Conservation (phyloP, 2,888 invertebrate species). For the Allophyes oxyacanthae region DNA sequence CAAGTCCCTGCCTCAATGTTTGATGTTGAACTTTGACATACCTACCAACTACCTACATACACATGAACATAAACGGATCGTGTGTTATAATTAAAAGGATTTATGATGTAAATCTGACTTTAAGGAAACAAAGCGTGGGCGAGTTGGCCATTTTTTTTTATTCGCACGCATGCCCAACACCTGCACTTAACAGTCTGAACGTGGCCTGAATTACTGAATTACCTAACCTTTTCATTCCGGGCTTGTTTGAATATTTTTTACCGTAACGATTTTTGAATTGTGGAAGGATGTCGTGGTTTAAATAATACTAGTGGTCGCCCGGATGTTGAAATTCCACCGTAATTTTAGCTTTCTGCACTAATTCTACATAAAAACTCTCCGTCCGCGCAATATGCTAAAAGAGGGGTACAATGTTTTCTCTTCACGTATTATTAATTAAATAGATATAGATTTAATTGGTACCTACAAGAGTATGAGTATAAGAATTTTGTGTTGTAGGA, state of each 20-base stretch:
- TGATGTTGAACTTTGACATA: not conserved
- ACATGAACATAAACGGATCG: slow-evolving; percentile 40
- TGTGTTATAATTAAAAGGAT: slow-evolving; percentile 55
- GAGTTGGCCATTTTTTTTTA: slow-evolving; percentile 46
- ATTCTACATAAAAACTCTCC: no score
- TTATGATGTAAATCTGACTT: slow-evolving; percentile 58
- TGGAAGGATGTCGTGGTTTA: slow-evolving; percentile 2
- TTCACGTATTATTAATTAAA: no score
- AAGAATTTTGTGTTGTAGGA: no score
- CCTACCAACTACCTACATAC: not conserved
- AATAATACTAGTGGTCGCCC: no score
- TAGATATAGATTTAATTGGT: no score
- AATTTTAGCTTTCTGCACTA: no score
- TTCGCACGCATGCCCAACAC: slow-evolving; percentile 66
- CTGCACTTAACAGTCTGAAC: slow-evolving; percentile 79
- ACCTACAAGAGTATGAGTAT: no score
- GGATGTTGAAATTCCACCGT: no score
- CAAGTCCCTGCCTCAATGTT: no score
- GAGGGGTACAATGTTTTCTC: no score
- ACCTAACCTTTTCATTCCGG: slow-evolving; percentile 57
- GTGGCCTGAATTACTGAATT: slow-evolving; percentile 69
- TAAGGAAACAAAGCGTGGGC: slow-evolving; percentile 54
- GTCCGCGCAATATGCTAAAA: no score
- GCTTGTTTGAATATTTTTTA: slow-evolving; percentile 42
- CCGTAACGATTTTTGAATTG: slow-evolving; percentile 20